Base-by-base conservation (phyloP, 2,113 vertebrate genomes). In the Lophius piscatorius region DNA sequence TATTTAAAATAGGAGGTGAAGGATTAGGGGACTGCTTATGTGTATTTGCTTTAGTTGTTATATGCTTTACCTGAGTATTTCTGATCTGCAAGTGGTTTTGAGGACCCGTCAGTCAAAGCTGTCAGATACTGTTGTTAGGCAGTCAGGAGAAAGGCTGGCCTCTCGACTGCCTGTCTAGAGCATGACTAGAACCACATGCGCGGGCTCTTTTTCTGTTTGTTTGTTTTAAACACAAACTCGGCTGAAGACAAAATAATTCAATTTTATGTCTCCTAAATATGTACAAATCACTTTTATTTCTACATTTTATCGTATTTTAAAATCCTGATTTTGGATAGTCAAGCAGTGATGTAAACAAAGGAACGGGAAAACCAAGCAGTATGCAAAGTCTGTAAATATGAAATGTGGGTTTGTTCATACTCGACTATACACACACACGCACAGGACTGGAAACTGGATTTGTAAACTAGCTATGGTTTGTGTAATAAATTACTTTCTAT, bases 401-500 rank as follows among this genome's bases (percentile, higher is more conserved):
- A 87, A 79, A 64, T 70, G 71, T 67, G 83, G 84, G 84, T 88
- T 86, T 90, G 78, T 82, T 85, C 75, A 84, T 81, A 83, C 73
- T 84, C 59, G 71, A 80, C 74, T 51, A 78, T 74, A 83, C 86
- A 90, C 86, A 83, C 87, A 90, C 88, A 84, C 56, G 44, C 85
- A 89, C 88, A 89, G 74, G 87, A 91, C 90, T 90, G 89, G 90
- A 90, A 90, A 84, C 74, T 87, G 81, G 86, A 90, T 91, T 91
- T 90, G 89, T 91, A 91, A 91, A 91, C 86, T 88, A 88, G 87
- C 87, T 89, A 90, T 91, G 86, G 89, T 91, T 92, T 92, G 87
- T 92, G 88, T 89, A 92, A 92, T 92, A 90, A 92, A 92, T 88
- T 70, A 91, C 89, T 90, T 92, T 91, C 83, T 92, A 87, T 88